phyloP scores from a whole-genome alignment of 2,797 vertebrate species.

The Coracias cyanogaster region DNA sequence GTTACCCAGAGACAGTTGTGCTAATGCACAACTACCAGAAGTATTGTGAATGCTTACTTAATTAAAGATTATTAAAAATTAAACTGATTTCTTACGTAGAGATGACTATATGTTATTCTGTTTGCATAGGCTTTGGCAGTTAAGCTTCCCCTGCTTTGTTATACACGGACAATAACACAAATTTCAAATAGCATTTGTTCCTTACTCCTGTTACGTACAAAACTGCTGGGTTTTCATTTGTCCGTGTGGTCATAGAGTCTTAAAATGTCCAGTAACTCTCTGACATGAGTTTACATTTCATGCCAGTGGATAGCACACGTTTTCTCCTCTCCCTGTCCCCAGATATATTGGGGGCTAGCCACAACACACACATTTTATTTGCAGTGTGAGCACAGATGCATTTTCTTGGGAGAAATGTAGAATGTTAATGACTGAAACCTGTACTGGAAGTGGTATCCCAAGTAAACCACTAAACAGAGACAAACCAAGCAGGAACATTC shows the following conservation, averaged over 20 bases:
- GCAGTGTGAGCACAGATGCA: neutral
- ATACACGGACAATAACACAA: neutral
- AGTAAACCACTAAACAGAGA: neutral
- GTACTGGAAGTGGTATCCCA: neutral
- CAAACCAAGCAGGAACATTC: neutral
- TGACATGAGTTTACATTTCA: neutral
- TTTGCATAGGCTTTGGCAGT: neutral
- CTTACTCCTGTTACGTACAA: neutral
- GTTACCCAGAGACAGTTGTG: neutral
- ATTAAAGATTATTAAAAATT: constrained; percentile 44
- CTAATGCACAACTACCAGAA: neutral
- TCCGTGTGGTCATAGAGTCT: fast-evolving
- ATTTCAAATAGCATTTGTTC: neutral
- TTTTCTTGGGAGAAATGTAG: neutral
- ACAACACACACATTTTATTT: neutral
- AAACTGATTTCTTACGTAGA: neutral
- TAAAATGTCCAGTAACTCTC: neutral
- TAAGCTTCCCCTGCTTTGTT: neutral
- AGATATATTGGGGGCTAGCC: neutral
- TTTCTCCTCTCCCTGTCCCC: neutral
- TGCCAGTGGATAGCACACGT: neutral
- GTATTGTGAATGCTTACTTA: neutral
- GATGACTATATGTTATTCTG: neutral
- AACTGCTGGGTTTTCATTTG: neutral
- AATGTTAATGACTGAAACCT: neutral